phyloP scores from a whole-genome alignment of 2,888 invertebrate species.

The Julus scandinavius region DNA sequence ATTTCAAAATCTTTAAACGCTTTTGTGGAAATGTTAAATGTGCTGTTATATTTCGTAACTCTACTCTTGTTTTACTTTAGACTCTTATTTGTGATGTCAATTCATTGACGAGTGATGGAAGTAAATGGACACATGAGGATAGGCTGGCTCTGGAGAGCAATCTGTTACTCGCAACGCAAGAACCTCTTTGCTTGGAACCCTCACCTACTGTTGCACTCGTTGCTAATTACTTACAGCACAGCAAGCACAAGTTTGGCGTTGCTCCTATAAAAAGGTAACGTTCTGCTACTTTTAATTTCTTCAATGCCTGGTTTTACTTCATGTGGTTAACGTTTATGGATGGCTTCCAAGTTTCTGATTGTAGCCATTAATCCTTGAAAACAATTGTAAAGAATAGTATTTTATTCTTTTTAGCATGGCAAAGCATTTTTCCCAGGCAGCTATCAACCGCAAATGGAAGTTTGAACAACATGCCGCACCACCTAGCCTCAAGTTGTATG shows the following conservation, averaged over 20 bases:
- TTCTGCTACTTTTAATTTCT: neutral
- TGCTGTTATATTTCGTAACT: neutral
- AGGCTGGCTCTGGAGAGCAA: slow-evolving; percentile 83
- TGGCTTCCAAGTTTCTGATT: too few relatives aligned
- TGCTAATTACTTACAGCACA: slow-evolving; percentile 80
- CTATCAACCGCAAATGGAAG: slow-evolving; percentile 88
- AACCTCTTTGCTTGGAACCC: slow-evolving; percentile 89
- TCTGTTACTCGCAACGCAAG: slow-evolving; percentile 84
- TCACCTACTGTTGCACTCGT: slow-evolving; percentile 82
- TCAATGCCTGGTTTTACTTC: too few relatives aligned
- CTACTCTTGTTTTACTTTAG: slow-evolving; percentile 65
- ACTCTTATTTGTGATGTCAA: slow-evolving; percentile 75
- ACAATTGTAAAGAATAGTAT: neutral
- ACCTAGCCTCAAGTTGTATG: slow-evolving; percentile 80
- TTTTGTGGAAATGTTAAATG: neutral
- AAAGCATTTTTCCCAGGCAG: slow-evolving; percentile 70
- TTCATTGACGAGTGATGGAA: slow-evolving; percentile 70
- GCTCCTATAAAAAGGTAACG: slow-evolving; percentile 65
- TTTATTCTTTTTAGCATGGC: slow-evolving; percentile 54
- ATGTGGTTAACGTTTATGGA: too few relatives aligned
- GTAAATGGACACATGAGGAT: slow-evolving; percentile 79
- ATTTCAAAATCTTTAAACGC: neutral
- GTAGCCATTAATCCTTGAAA: too few relatives aligned
- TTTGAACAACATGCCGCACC: slow-evolving; percentile 84
- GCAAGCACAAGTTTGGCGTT: slow-evolving; percentile 73